Conservation (phyloP, 2,797 vertebrate genomes). For the Pterois miles region DNA sequence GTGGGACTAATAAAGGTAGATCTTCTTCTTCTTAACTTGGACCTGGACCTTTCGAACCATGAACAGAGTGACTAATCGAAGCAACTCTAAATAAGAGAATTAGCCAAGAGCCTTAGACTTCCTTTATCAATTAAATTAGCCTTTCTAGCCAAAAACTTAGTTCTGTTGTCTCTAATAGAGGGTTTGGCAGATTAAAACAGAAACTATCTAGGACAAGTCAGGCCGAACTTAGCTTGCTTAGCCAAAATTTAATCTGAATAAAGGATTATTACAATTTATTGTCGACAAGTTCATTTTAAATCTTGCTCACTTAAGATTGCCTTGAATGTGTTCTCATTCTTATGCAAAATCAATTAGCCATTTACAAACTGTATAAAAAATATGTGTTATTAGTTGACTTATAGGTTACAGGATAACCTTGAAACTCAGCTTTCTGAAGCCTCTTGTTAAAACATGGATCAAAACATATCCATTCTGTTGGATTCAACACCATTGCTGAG, state of each 20-base stretch:
- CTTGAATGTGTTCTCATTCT: background rate
- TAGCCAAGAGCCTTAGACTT: background rate
- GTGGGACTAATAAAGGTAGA: no score
- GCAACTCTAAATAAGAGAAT: background rate
- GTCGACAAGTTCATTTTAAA: background rate
- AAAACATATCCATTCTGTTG: background rate
- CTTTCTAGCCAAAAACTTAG: background rate
- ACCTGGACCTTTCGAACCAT: slow-evolving; percentile 2
- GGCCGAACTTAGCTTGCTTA: background rate
- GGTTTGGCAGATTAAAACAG: background rate
- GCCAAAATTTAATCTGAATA: background rate
- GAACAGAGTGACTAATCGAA: slow-evolving; percentile 1
- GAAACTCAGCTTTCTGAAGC: background rate
- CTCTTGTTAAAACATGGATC: background rate
- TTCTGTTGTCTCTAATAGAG: background rate
- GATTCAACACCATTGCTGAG: background rate
- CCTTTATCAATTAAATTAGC: slow-evolving; percentile 12
- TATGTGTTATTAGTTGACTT: background rate
- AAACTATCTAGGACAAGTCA: background rate
- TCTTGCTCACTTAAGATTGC: background rate
- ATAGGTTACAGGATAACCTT: background rate
- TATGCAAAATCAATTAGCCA: background rate
- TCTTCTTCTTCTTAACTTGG: no score
- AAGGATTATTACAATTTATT: background rate
- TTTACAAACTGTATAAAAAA: no score